phyloP scores from a whole-genome alignment of 2,797 vertebrate species.

The Emydoidea blandingii region DNA sequence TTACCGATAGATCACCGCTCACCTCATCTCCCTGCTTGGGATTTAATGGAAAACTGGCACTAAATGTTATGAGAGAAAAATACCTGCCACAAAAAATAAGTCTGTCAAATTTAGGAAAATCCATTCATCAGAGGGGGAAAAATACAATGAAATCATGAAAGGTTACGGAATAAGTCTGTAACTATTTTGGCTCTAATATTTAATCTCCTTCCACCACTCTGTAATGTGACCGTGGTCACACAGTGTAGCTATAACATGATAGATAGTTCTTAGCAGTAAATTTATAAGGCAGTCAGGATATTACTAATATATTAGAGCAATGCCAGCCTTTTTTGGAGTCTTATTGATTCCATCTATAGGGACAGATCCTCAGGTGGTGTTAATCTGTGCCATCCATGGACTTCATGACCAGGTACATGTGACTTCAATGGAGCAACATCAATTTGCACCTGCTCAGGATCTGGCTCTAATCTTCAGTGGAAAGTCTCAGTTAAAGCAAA shows the following conservation, averaged over 20 bases:
- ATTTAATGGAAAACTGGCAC: slow-evolving; percentile 79
- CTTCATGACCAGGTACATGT: background rate
- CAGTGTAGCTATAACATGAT: slow-evolving; percentile 48
- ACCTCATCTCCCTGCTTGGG: slow-evolving; percentile 75
- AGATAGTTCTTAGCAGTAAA: slow-evolving; percentile 41
- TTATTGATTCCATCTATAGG: slow-evolving; percentile 42
- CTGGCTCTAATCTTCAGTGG: slow-evolving; percentile 1
- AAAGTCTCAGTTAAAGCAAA: slow-evolving; percentile 46
- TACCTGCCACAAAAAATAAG: slow-evolving; percentile 75
- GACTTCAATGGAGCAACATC: background rate
- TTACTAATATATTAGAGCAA: background rate
- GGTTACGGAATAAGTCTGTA: slow-evolving; percentile 73
- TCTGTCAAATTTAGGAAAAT: slow-evolving; percentile 77
- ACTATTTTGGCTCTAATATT: slow-evolving; percentile 71
- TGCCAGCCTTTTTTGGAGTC: background rate
- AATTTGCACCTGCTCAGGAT: slow-evolving; percentile 6
- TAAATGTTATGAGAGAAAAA: slow-evolving; percentile 73
- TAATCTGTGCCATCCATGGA: background rate
- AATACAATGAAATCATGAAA: slow-evolving; percentile 67
- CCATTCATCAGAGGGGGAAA: slow-evolving; percentile 72
- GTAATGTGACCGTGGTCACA: slow-evolving; percentile 37
- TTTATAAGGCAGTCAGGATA: slow-evolving; percentile 51
- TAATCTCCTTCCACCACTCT: slow-evolving; percentile 62
- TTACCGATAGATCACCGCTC: slow-evolving; percentile 79
- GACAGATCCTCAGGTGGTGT: background rate